Base-by-base conservation (phyloP, 2,888 invertebrate genomes). In the Euphydryas editha region DNA sequence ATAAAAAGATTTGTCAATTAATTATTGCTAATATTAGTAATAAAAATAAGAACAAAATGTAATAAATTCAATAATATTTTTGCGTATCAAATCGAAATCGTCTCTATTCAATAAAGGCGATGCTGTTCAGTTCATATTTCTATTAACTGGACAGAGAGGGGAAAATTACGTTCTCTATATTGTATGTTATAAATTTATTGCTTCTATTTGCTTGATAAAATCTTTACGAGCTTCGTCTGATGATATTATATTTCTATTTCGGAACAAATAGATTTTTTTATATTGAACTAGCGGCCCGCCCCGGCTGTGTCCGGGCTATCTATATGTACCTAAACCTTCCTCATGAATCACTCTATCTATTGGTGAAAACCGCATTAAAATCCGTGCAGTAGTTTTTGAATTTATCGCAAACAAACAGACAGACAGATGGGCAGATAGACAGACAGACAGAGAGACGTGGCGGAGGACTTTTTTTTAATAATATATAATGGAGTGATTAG, bases 41-140 rank as follows among this genome's bases (percentile, higher is more conserved):
- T 47, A 47, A 20, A 47, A 21, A 6, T 20, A 47, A 20, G 2
- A 47, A 3, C 21, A 5, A 4, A 47, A 47, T 47, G n/a, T 24
- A 51, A 24, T 20, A 18, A 5, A 17, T 37, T 18, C 7, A 57
- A 42, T 42, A 39, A 57, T 20, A 42, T 56, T 56, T 17, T 56
- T 39, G 6, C 15, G 18, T 21, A 54, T 36, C 30, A n/a, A 1
- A 54, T 54, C 54, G 54, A 15, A 20, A 84, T 82, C 84, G 81
- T 80, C 78, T 80, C 79, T 85, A 87, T 90, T 90, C 87, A 90
- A 90, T 90, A 86, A 85, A 84, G 76, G 76, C 77, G 73, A 81
- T 81, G 78, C 75, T 79, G 11, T 20, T 24, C 49, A 85, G 42
- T 87, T 87, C 86, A 86, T 88, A 80, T 87, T 88, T 89, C 90